phyloP scores from a whole-genome alignment of 2,888 invertebrate species.

The Heliothis peltigera region DNA sequence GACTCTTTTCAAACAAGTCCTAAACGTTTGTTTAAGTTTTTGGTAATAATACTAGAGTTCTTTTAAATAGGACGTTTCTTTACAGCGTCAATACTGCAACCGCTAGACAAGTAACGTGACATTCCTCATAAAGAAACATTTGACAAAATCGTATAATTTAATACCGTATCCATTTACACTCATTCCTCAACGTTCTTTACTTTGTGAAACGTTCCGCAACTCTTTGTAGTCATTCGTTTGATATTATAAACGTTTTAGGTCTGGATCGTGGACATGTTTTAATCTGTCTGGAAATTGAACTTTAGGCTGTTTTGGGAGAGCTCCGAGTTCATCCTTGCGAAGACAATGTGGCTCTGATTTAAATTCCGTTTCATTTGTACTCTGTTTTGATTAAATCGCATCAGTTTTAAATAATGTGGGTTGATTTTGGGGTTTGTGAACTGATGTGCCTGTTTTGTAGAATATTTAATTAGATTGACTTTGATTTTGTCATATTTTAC shows the following conservation, averaged over 20 bases:
- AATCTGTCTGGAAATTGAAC: constrained; percentile 48
- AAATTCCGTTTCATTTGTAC: constrained; percentile 19
- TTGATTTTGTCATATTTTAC: too few relatives aligned
- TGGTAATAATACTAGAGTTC: too few relatives aligned
- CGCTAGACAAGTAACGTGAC: too few relatives aligned
- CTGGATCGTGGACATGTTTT: constrained; percentile 52
- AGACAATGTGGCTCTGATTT: constrained; percentile 26
- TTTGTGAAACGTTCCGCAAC: constrained; percentile 56
- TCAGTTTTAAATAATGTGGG: neutral
- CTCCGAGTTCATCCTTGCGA: constrained; percentile 23
- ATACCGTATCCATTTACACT: constrained; percentile 13
- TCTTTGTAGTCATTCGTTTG: constrained; percentile 74
- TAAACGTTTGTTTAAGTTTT: too few relatives aligned
- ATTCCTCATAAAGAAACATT: too few relatives aligned
- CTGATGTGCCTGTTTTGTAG: too few relatives aligned
- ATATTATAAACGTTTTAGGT: constrained; percentile 72
- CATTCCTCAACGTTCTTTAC: constrained; percentile 13
- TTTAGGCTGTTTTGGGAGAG: constrained; percentile 30
- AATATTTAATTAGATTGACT: too few relatives aligned
- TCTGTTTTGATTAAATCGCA: constrained; percentile 8
- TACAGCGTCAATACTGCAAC: too few relatives aligned
- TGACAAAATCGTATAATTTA: too few relatives aligned
- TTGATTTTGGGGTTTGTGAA: neutral
- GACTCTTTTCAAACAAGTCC: too few relatives aligned
- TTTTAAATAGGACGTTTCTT: too few relatives aligned